Conservation (phyloP, 2,888 invertebrate species). For the Holacanthella duospinosa region DNA sequence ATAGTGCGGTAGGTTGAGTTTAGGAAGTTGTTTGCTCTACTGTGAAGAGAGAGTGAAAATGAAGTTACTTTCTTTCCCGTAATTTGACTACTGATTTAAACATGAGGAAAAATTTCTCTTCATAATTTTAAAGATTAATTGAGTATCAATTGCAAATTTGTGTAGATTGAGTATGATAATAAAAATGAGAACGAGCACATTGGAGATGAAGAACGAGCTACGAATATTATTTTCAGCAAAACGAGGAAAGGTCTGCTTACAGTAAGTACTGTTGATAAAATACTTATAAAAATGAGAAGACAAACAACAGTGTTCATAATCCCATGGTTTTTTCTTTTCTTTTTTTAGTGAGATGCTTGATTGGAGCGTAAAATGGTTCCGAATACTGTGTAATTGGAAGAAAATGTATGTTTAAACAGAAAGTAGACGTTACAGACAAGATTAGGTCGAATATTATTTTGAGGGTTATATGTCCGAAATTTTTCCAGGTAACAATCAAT, state of each 20-base stretch:
- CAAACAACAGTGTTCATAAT: not conserved
- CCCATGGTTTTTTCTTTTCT: not conserved
- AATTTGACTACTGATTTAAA: no score
- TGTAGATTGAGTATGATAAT: no score
- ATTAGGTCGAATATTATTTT: not conserved
- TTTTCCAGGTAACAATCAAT: not conserved
- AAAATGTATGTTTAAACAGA: not conserved
- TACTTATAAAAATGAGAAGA: not conserved
- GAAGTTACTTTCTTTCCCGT: no score
- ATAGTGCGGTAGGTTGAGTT: no score
- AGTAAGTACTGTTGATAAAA: slow-evolving; percentile 2
- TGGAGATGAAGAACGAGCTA: not conserved
- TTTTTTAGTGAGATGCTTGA: not conserved
- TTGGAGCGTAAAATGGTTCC: not conserved
- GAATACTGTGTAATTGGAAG: not conserved
- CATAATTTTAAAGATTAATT: no score
- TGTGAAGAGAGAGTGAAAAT: no score
- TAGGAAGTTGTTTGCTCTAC: no score
- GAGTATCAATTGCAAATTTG: no score
- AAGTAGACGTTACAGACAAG: not conserved
- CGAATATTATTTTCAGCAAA: slow-evolving; percentile 1
- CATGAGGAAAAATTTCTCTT: no score
- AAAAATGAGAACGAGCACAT: no score
- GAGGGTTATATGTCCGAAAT: no score
- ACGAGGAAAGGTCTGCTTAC: not conserved